Evolutionary conservation across 2,113 vertebrate species (phyloP).

Genomic region (Leptocoma aspasia): DNA sequence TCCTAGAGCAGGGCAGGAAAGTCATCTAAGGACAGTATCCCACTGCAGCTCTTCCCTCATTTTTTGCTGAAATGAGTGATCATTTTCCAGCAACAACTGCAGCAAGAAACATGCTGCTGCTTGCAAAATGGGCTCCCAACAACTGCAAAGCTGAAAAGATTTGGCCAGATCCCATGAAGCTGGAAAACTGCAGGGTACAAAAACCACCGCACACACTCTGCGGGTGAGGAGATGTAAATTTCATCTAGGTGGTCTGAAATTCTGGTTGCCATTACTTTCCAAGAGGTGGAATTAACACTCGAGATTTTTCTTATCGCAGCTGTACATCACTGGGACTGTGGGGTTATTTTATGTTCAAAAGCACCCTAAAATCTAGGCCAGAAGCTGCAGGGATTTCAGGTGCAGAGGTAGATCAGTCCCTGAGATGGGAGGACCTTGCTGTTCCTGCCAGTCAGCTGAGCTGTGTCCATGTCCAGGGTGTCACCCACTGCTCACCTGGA

Average conservation of each 20-base stretch:
- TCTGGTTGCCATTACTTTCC: neutral
- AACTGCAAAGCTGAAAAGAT: neutral
- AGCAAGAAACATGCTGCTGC: neutral
- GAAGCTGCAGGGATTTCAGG: neutral
- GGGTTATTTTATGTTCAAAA: neutral
- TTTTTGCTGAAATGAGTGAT: neutral
- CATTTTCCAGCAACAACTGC: neutral
- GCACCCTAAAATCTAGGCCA: neutral
- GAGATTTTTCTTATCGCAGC: neutral
- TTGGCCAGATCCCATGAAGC: neutral
- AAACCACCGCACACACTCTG: neutral
- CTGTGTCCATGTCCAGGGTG: neutral
- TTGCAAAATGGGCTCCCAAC: neutral
- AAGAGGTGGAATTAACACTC: fast-evolving
- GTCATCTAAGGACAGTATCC: neutral
- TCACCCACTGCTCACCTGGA: neutral
- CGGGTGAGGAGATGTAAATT: neutral
- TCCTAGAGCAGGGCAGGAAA: neutral
- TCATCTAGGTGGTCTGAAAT: neutral
- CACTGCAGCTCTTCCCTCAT: neutral
- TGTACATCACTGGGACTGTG: neutral
- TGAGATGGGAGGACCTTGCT: neutral
- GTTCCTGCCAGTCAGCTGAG: neutral
- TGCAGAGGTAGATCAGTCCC: neutral
- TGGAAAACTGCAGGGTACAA: neutral